Evolutionary conservation across 2,113 vertebrate genomes (phyloP), one percentile per base, ranked within the genome.

Genomic region (Typhlomys cinereus): DNA sequence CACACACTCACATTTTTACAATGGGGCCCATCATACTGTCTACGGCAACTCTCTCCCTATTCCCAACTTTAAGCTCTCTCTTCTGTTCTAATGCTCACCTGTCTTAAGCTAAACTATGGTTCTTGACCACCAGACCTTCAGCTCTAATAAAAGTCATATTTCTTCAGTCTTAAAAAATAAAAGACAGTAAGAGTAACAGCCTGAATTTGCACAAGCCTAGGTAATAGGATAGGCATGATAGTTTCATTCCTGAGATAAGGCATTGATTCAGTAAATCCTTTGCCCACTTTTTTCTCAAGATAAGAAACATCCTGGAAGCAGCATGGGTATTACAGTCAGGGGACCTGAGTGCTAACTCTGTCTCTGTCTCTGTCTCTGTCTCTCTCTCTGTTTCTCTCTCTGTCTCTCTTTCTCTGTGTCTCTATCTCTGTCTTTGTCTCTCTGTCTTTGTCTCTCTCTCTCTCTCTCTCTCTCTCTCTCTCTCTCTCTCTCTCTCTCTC

Each of bases 291-390:
- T 46, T 44, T 83, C 50, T 89, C 18, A 18, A 92, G 8, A 21
- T 31, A 59, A 92, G 52, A 69, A 41, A 81, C 5, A 23, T 91
- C 73, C 52, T 92, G n/a, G 76, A 93, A 94, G 62, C 39, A 81
- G 41, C 1, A 46, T 78, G 64, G 10, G 15, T 73, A 91, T 81
- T 88, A 25, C 11, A 82, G 39, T 88, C n/a, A 44, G 39, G 31
- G 90, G 21, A 66, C 34, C 20, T 39, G 48, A 31, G 7, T 27
- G 48, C 61, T 27, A 6, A 20, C 17, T 59, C 17, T 1, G 5
- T 64, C 29, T 21, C 23, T 52, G 34, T n/a, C n/a, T n/a, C n/a
- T n/a, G n/a, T n/a, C n/a, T n/a, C n/a, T n/a, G n/a, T n/a, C n/a
- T 25, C 20, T 59, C 57, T 59, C 57, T 17, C 52, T 59, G n/a